Evolutionary conservation across 2,113 vertebrate species (phyloP), one percentile per base, ranked within the genome.

Genomic region (Tautogolabrus adspersus): DNA sequence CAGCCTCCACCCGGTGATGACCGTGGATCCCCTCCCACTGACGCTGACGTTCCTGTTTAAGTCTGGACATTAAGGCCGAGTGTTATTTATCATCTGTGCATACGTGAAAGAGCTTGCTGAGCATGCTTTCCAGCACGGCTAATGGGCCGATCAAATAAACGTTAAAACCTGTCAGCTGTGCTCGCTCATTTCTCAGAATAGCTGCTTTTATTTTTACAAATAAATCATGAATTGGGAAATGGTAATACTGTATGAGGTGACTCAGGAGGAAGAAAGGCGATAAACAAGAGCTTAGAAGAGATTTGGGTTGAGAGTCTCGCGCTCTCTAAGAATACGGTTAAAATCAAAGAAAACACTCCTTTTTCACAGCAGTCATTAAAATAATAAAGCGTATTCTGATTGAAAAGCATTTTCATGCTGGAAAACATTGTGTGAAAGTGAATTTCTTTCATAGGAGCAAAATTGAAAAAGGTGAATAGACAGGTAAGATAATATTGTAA

Each of bases 1-100:
- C 77, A 99, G 95, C 49, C 95, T 90, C 96, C 96, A 96, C 71
- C 96, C 97, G 3, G 93, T 96, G 91, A 99, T 90, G 79, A 96
- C 94, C 64, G 84, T 89, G 42, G 97, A 97, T 46, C 98, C 97
- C 92, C 94, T 96, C 65, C 98, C 97, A 5, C 95, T 95, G 76
- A 94, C 66, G n/a, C 93, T 93, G 77, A 94, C 91, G 8, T 91
- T 94, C 71, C 92, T 95, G 70, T 94, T 92, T 21, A 93, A 92
- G 87, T 97, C 97, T 99, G 90, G 77, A 84, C 62, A 79, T 78
- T 59, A 82, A 80, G 42, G n/a, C 23, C 3, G 21, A 1, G 3
- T 40, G 58, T 77, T 81, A 89, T 83, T 71, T 58, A 82, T 90
- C 75, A 85, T 82, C 46, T 26, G 9, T 65, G 79, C 62, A 66